A percentile compares a stretch with the other conserved stretches of the same genome.
phyloP scores from a whole-genome alignment of 2,113 vertebrate species.

The Dendropsophus ebraccatus region DNA sequence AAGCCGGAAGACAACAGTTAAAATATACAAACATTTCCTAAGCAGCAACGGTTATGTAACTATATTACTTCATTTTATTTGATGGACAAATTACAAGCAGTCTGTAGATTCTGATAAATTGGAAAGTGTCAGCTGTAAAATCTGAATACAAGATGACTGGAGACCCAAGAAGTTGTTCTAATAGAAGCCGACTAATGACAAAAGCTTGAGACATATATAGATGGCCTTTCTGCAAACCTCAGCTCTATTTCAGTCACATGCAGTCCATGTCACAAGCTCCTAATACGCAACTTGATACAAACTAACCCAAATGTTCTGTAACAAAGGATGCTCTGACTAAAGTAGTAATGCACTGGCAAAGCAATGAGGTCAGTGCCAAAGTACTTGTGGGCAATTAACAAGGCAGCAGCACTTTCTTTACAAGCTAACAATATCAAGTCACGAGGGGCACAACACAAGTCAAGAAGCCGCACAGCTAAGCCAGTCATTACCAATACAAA shows the following conservation, averaged over 20 bases:
- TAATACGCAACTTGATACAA: constrained; percentile 47
- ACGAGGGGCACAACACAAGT: neutral
- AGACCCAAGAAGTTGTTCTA: neutral
- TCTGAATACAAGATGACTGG: neutral
- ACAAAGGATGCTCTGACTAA: constrained; percentile 48
- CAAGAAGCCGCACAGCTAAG: neutral
- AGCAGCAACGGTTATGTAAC: neutral
- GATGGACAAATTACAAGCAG: neutral
- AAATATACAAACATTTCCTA: neutral
- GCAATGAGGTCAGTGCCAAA: constrained; percentile 34
- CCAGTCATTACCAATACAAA: no score
- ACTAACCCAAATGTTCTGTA: constrained; percentile 44
- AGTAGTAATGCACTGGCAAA: constrained; percentile 1
- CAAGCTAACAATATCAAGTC: neutral
- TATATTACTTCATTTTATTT: neutral
- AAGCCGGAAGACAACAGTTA: neutral
- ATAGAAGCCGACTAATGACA: neutral
- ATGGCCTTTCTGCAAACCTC: constrained; percentile 47
- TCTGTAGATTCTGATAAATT: neutral
- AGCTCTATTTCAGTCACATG: constrained; percentile 41
- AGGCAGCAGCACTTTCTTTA: neutral
- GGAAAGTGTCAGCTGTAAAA: neutral
- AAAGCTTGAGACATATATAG: constrained; percentile 29
- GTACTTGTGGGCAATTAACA: neutral
- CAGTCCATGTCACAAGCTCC: constrained; percentile 26